Evolutionary conservation across 2,888 invertebrate species (phyloP), one percentile per base, ranked within the genome.

Genomic region (Mesochorus sp.): DNA sequence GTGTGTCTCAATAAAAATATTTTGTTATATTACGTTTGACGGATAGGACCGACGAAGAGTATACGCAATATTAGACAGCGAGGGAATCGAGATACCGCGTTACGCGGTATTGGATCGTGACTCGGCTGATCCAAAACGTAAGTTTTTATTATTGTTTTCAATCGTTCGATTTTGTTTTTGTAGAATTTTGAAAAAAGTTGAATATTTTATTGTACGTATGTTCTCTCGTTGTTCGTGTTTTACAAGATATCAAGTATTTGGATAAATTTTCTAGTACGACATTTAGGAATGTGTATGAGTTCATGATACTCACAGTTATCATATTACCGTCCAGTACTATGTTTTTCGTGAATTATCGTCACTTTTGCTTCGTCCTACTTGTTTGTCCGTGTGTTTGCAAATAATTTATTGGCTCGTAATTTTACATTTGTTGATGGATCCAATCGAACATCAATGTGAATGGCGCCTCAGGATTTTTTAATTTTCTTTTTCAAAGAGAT

Each of bases 61-160:
- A 1, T 99, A 99, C 91, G 95, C 97, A 26, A 98, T 98, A 87
- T 92, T 99, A 87, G 96, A 98, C 88, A 93, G 95, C 79, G 97
- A 98, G 91, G 98, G 98, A 44, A 99, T 99, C 84, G 97, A 98
- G 91, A 98, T 99, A 92, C 99, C 99, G 10, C 94, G 99, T 82
- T 99, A 99, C 92, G 99, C 98, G 12, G 98, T 99, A 42, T 93
- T 99, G 82, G 98, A 99, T 92, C 94, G 99, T 89, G 98, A 99
- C 89, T 97, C 97, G 1, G 94, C 96, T 0, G 96, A 97, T 92
- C 97, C 97, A 4, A 97, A 96, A 93, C 95, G 97, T 97, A 93
- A 94, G 94, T 92, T 83, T 70, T 64, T 80, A 68, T 66, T 61
- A 34, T 74, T 53, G 12, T 24, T 2, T 42, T 10, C 37, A 14